Conservation (phyloP, 2,888 invertebrate species). For the Ommatoiulus sabulosus region DNA sequence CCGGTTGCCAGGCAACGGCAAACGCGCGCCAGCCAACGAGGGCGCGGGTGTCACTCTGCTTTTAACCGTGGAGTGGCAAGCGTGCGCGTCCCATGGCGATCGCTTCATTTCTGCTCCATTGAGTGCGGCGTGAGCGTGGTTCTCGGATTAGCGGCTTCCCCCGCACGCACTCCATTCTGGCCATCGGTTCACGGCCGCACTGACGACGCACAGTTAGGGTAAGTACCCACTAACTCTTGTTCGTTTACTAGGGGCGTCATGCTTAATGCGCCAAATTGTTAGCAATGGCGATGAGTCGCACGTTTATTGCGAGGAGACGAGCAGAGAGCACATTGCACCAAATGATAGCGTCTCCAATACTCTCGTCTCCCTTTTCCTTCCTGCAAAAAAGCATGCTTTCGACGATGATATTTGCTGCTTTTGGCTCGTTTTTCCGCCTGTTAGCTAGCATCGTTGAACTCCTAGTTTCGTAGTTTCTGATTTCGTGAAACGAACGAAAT, state of each 20-base stretch:
- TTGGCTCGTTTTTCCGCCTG: too few species aligned
- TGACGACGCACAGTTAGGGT: not conserved
- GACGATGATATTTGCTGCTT: not conserved
- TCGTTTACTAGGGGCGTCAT: not conserved
- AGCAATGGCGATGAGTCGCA: not conserved
- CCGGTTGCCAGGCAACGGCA: not conserved
- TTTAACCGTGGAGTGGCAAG: not conserved
- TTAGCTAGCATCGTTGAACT: not conserved
- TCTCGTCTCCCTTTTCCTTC: not conserved
- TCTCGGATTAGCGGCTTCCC: slow-evolving; percentile 32
- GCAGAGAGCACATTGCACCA: not conserved
- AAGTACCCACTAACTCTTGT: not conserved
- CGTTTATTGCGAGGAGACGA: not conserved
- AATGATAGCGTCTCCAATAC: not conserved
- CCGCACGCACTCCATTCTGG: not conserved
- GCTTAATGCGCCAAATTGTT: not conserved
- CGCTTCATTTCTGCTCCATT: not conserved
- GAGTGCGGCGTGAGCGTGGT: not conserved
- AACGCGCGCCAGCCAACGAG: not conserved
- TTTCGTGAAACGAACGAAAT: not conserved
- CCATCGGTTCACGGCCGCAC: not conserved
- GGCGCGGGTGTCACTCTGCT: not conserved
- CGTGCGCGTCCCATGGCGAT: slow-evolving; percentile 1
- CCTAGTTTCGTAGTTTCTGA: not conserved
- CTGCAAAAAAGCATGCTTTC: not conserved